Conservation (phyloP, 2,888 invertebrate species). For the Plagiodera versicolora region DNA sequence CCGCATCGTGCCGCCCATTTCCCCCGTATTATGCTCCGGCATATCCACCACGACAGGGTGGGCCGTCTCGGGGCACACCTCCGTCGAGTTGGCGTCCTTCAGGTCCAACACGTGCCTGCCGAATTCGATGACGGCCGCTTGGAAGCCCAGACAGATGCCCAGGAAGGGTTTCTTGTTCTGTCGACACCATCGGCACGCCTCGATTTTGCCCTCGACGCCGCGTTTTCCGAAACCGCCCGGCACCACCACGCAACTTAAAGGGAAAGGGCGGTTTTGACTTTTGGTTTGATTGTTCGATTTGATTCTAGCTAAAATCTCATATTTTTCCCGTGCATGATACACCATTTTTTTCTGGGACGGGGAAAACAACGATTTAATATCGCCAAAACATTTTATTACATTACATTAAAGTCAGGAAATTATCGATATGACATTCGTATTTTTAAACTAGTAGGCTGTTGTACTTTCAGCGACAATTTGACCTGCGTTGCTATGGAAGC, state of each 20-base stretch:
- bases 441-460: too few species aligned
- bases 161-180: conserved; percentile 87
- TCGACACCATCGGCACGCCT: conserved; percentile 91
- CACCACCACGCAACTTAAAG: conserved; percentile 83
- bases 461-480: too few species aligned
- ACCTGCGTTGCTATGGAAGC: too few species aligned
- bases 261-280: too few species aligned
- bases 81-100: conserved; percentile 82
- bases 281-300: too few species aligned
- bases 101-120: conserved; percentile 81
- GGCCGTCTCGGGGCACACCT: conserved; percentile 60
- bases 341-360: too few species aligned
- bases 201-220: conserved; percentile 95
- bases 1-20: conserved; percentile 95
- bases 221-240: conserved; percentile 97
- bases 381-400: too few species aligned
- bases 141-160: conserved; percentile 97
- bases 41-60: conserved; percentile 93
- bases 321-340: too few species aligned
- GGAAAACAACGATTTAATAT: too few species aligned
- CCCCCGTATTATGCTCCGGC: conserved; percentile 95
- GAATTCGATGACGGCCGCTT: conserved; percentile 95
- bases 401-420: too few species aligned
- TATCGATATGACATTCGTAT: too few species aligned
- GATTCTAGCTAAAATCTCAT: too few species aligned